These are phyloP conservation scores for Anthrax anthrax DNA, from an alignment of 2,888 invertebrate species.

Conservation along the genomic window DNA sequence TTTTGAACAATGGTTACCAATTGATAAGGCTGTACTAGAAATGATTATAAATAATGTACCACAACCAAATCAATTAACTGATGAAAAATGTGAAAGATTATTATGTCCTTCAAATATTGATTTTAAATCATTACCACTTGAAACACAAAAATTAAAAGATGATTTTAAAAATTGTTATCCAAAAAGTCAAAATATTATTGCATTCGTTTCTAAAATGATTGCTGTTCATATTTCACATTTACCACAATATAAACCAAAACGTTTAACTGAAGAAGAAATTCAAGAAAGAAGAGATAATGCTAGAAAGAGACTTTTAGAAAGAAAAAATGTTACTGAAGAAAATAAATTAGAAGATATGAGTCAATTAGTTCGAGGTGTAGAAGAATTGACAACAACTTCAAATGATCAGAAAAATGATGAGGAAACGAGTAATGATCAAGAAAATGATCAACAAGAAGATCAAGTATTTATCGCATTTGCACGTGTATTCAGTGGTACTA, in stretches of 20 bases:
- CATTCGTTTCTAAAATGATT: constrained; percentile 55
- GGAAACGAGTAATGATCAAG: constrained; percentile 13
- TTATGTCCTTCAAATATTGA: constrained; percentile 58
- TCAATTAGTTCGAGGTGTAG: constrained; percentile 18
- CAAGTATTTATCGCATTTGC: constrained; percentile 81
- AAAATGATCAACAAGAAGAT: constrained; percentile 21
- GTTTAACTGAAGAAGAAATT: constrained; percentile 62
- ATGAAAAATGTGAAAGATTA: constrained; percentile 67
- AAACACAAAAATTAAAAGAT: constrained; percentile 55
- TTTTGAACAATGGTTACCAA: constrained; percentile 78
- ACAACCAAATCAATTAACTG: constrained; percentile 57
- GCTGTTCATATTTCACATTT: constrained; percentile 58
- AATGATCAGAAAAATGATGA: not conserved
- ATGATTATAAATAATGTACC: constrained; percentile 74
- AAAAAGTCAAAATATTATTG: constrained; percentile 46
- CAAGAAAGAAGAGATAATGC: constrained; percentile 50
- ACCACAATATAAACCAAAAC: constrained; percentile 66
- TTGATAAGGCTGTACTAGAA: constrained; percentile 66
- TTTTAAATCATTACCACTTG: constrained; percentile 49
- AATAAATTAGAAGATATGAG: constrained; percentile 1
- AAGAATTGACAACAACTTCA: constrained; percentile 15
- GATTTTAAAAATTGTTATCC: constrained; percentile 56
- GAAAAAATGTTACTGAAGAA: constrained; percentile 21
- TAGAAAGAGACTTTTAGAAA: constrained; percentile 48
- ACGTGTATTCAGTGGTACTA: constrained; percentile 77